These are phyloP conservation scores for Acrocephalus scirpaceus DNA, from an alignment of 2,797 vertebrate genomes.

Conservation along the genomic window DNA sequence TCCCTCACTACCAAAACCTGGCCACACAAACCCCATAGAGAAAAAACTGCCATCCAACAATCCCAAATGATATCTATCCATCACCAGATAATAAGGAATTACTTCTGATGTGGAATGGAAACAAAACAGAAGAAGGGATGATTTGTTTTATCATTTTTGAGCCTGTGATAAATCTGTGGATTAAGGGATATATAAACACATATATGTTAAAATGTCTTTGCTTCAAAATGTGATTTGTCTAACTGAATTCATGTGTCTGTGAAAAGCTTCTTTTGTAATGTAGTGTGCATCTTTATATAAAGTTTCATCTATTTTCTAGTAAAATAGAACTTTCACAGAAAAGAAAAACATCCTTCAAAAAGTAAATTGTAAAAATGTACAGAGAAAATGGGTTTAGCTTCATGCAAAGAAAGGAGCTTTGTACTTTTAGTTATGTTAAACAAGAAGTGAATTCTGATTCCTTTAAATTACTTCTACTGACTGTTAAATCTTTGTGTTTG, in stretches of 20 bases:
- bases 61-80: background rate
- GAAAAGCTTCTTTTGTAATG: constrained; percentile 6
- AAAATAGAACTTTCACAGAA: background rate
- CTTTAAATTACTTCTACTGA: background rate
- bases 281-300: background rate
- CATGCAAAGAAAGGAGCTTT: background rate
- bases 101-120: background rate
- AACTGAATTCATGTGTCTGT: background rate
- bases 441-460: background rate
- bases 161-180: background rate
- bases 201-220: background rate
- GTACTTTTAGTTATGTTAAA: background rate
- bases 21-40: background rate
- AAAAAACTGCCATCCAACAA: background rate
- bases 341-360: background rate
- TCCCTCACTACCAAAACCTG: background rate
- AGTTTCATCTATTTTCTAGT: background rate
- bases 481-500: background rate
- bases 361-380: background rate
- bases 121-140: background rate
- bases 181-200: background rate
- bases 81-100: background rate
- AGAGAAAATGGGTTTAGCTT: background rate
- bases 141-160: background rate
- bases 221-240: background rate